phyloP scores from a whole-genome alignment of 2,797 vertebrate species.

The Catostomus latipinnis region DNA sequence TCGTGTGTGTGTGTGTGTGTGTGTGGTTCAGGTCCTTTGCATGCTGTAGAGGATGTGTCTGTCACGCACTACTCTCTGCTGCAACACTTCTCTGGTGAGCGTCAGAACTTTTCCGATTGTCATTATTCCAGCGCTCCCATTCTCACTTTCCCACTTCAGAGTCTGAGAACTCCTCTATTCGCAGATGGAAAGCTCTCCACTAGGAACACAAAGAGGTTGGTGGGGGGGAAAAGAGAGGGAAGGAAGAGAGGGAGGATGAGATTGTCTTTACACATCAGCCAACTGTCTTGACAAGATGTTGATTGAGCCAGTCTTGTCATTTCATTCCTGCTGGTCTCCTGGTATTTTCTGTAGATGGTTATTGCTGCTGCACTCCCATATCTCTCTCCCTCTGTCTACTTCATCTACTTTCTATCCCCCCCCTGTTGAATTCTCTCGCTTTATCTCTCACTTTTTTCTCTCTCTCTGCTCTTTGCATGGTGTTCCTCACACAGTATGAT shows the following conservation, averaged over 20 bases:
- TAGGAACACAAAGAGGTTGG: constrained; percentile 64
- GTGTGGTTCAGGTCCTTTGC: neutral
- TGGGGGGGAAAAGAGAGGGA: constrained; percentile 24
- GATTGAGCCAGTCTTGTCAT: constrained; percentile 82
- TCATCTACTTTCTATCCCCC: constrained; percentile 45
- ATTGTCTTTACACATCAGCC: constrained; percentile 80
- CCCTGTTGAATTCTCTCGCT: constrained; percentile 38
- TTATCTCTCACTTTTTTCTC: constrained; percentile 31
- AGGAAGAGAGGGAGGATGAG: constrained; percentile 60
- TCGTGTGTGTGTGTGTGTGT: neutral
- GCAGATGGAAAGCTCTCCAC: constrained; percentile 35
- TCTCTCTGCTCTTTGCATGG: constrained; percentile 20
- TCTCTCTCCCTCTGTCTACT: constrained; percentile 33
- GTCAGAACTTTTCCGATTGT: constrained; percentile 46
- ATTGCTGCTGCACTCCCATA: constrained; percentile 54
- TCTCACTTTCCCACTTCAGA: constrained; percentile 35
- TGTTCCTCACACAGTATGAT: constrained; percentile 44
- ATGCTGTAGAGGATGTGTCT: constrained; percentile 14
- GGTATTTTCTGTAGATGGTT: constrained; percentile 75
- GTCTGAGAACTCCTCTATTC: constrained; percentile 35
- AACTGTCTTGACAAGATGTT: constrained; percentile 80
- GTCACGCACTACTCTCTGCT: constrained; percentile 16
- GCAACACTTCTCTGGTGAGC: constrained; percentile 3
- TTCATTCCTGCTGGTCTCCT: constrained; percentile 74
- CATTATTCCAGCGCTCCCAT: constrained; percentile 46